These are phyloP conservation scores for Serripes groenlandicus DNA, from an alignment of 2,888 invertebrate genomes.

Conservation along the genomic window DNA sequence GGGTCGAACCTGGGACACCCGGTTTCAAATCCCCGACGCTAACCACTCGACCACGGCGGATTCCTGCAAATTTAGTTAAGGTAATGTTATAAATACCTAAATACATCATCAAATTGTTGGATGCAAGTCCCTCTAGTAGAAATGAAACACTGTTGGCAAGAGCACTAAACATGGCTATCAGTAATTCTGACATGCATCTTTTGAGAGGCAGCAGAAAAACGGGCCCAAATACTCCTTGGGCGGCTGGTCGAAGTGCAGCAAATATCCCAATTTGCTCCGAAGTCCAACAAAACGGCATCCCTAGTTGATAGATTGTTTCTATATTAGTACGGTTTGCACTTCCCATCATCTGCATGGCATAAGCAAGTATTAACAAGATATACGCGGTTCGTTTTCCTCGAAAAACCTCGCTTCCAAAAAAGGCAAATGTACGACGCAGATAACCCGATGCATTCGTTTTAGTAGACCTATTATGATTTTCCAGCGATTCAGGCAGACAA, in stretches of 20 bases:
- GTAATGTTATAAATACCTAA: conserved; percentile 64
- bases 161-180: conserved; percentile 45
- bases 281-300: conserved; percentile 66
- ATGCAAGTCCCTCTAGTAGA: conserved; percentile 46
- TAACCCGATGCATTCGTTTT: neutral
- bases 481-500: conserved; percentile 41
- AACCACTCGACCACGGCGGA: too few relatives aligned
- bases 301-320: conserved; percentile 60
- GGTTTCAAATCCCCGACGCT: too few relatives aligned
- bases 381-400: conserved; percentile 34
- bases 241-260: conserved; percentile 34
- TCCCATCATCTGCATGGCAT: conserved; percentile 24
- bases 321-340: conserved; percentile 14
- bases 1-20: too few relatives aligned
- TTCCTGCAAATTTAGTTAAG: too few relatives aligned
- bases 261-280: conserved; percentile 59
- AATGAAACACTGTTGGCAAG: conserved; percentile 39
- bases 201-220: conserved; percentile 41
- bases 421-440: conserved; percentile 23
- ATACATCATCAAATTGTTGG: conserved; percentile 52
- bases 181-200: conserved; percentile 45
- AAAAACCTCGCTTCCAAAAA: conserved; percentile 27
- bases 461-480: conserved; percentile 18
- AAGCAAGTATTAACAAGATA: conserved; percentile 33
- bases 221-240: conserved; percentile 44